A percentile compares a stretch with the other conserved stretches of the same genome.
Conservation (phyloP, 2,888 invertebrate genomes). For the Melanargia galathea region DNA sequence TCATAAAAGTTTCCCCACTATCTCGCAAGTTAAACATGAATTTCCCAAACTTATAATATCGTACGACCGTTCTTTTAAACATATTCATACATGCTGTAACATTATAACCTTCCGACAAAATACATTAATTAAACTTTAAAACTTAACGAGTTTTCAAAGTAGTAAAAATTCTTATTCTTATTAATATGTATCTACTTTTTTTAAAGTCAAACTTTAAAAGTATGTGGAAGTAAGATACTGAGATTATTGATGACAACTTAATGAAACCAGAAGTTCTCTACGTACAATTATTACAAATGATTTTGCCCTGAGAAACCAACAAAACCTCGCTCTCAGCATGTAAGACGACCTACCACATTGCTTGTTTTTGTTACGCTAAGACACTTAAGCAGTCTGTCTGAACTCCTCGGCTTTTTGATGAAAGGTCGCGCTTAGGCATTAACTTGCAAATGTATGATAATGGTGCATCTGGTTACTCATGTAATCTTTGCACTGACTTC, state of each 20-base stretch:
- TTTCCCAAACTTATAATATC: constrained; percentile 27
- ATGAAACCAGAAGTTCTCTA: background rate
- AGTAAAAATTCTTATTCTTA: too few relatives aligned
- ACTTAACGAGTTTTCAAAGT: too few relatives aligned
- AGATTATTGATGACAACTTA: background rate
- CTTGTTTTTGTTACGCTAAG: background rate
- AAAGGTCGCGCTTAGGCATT: background rate
- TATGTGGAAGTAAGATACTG: too few relatives aligned
- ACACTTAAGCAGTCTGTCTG: background rate
- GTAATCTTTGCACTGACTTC: background rate
- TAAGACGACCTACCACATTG: background rate
- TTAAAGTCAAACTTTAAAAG: too few relatives aligned
- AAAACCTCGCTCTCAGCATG: background rate
- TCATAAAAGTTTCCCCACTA: constrained; percentile 33
- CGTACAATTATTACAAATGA: background rate
- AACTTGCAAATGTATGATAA: constrained; percentile 15
- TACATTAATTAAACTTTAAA: background rate
- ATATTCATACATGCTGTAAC: background rate
- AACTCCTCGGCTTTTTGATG: constrained; percentile 1
- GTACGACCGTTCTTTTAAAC: constrained; percentile 16
- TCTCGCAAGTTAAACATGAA: constrained; percentile 30
- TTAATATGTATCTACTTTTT: too few relatives aligned
- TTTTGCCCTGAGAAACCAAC: background rate
- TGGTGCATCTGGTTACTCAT: background rate
- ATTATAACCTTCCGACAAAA: background rate